Evolutionary conservation across 2,888 invertebrate species (phyloP), one percentile per base, ranked within the genome.

Genomic region (Biston betularia): DNA sequence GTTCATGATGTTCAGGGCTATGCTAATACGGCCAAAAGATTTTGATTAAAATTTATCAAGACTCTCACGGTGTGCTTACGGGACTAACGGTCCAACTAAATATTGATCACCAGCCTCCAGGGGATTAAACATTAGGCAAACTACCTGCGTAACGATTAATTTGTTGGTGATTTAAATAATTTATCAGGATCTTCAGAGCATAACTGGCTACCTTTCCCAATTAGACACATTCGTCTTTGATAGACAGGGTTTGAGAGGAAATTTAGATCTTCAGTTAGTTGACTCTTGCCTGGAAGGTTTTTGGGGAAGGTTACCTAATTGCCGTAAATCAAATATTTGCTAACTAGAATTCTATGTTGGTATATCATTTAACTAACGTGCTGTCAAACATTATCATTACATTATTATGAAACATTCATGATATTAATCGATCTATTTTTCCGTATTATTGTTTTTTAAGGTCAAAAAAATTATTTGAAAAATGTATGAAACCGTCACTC

Each of bases 1-100:
- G 88, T 87, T 84, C 84, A 83, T 84, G 85, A 87, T 86, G 85
- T 89, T 90, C 85, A 86, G 83, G 82, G 81, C 87, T 90, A 89
- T 89, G 90, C 83, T 88, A 90, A 92, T 90, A 84, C 79, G 80
- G 78, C 80, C 83, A 76, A 84, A 89, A 89, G 91, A 88, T 88
- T 90, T 89, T 90, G 89, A 89, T 91, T 90, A 89, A 90, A 89
- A 87, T 89, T 86, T 87, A 90, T 86, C 84, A 84, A 85, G 82
- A 81, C 71, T 69, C 68, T 64, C 65, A 64, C 24, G 70, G 70
- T 65, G 14, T 35, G 64, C 40, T 67, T 44, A 54, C 50, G 33
- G 53, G 33, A 56, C 44, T 55, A 48, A 44, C 44, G 58, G 59
- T 46, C 45, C 50, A 40, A 50, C 63, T 68, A 59, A 68, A 63